Percentiles rank a stretch among this genome's conserved stretches.
phyloP scores from a whole-genome alignment of 2,888 invertebrate species.

The Bedellia somnulentella region DNA sequence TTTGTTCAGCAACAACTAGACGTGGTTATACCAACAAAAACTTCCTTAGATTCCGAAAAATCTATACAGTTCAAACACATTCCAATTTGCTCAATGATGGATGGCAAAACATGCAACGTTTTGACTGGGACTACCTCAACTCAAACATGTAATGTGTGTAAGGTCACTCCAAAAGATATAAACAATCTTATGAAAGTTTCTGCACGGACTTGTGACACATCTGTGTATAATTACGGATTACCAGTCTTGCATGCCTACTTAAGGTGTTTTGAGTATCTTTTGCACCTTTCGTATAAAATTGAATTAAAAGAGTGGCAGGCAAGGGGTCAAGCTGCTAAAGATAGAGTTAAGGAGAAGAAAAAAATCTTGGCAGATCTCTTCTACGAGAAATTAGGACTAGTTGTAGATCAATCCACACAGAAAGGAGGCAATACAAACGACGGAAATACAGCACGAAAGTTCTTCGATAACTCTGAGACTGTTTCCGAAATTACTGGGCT shows the following conservation, averaged over 20 bases:
- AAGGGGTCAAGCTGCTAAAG: background rate
- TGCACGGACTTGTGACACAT: background rate
- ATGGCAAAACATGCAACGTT: slow-evolving; percentile 7
- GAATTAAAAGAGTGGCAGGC: background rate
- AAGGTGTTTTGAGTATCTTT: slow-evolving; percentile 1
- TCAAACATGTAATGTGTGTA: slow-evolving; percentile 1
- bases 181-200: background rate
- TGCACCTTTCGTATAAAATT: slow-evolving; percentile 1
- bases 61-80: background rate
- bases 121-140: background rate
- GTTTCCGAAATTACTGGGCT: no score
- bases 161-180: background rate
- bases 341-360: background rate
- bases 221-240: background rate
- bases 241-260: background rate
- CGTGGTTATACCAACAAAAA: slow-evolving; percentile 1
- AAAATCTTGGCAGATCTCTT: slow-evolving; percentile 4
- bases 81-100: slow-evolving; percentile 7
- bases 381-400: background rate
- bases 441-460: slow-evolving; percentile 2
- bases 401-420: background rate
- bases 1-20: slow-evolving; percentile 3
- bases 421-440: background rate
- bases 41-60: background rate
- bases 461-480: no score